These are phyloP conservation scores for Psilanteris sp. DNA, from an alignment of 1,140 invertebrate genomes.

Conservation along the genomic window DNA sequence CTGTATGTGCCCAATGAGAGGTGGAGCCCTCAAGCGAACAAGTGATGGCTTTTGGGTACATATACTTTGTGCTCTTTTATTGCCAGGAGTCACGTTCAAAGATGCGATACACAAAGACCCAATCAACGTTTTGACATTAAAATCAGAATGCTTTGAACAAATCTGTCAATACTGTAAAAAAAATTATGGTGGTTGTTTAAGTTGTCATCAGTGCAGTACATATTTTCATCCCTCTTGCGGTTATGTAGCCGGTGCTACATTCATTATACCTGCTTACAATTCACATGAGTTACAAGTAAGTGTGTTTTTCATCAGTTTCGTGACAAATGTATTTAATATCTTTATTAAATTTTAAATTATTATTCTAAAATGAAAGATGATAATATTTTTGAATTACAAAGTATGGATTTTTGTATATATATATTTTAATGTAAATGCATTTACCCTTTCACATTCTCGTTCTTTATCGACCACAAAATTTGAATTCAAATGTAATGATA, in stretches of 20 bases:
- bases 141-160: conserved; percentile 58
- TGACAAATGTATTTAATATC: too few species aligned
- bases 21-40: conserved; percentile 84
- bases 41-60: conserved; percentile 82
- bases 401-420: too few species aligned
- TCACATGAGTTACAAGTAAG: conserved; percentile 70
- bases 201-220: conserved; percentile 69
- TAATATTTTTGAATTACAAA: too few species aligned
- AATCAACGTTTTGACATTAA: conserved; percentile 74
- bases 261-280: conserved; percentile 72
- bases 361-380: too few species aligned
- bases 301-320: too few species aligned
- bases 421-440: too few species aligned
- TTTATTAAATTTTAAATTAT: too few species aligned
- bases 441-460: too few species aligned
- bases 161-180: conserved; percentile 72
- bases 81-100: conserved; percentile 78
- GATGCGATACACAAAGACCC: conserved; percentile 79
- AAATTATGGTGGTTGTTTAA: conserved; percentile 70
- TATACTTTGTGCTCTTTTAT: conserved; percentile 80
- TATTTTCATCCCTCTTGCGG: conserved; percentile 75
- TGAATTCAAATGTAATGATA: too few species aligned
- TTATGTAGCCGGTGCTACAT: conserved; percentile 71
- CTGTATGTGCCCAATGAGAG: conserved; percentile 82
- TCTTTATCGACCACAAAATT: too few species aligned